Conservation (phyloP, 2,113 vertebrate species). For the Rutilus rutilus region DNA sequence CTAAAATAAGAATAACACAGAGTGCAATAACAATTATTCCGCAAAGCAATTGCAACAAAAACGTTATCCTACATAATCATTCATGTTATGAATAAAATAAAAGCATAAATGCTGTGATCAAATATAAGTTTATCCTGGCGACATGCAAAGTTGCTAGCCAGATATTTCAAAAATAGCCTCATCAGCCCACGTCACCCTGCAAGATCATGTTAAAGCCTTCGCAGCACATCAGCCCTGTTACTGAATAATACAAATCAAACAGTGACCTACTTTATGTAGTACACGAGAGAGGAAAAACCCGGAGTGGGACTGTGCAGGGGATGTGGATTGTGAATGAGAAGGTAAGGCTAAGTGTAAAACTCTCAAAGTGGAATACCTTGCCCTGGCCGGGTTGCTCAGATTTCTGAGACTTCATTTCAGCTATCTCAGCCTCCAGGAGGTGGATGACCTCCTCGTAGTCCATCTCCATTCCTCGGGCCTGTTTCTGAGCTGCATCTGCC, state of each 20-base stretch:
- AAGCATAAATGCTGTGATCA: neutral
- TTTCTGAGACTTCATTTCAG: conserved; percentile 87
- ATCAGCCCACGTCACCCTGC: conserved; percentile 58
- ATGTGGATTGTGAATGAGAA: conserved; percentile 74
- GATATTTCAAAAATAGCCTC: conserved; percentile 61
- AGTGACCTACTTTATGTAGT: conserved; percentile 86
- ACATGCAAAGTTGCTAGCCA: conserved; percentile 58
- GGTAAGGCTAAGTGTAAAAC: conserved; percentile 16
- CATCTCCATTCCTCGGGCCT: conserved; percentile 90
- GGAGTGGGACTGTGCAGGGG: conserved; percentile 61
- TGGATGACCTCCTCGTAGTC: conserved; percentile 96
- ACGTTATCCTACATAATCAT: neutral
- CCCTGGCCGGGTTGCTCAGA: conserved; percentile 73
- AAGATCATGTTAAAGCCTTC: conserved; percentile 64
- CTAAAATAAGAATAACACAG: neutral
- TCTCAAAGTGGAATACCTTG: conserved; percentile 72
- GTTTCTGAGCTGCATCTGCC: conserved; percentile 87
- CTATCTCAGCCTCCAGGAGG: conserved; percentile 90
- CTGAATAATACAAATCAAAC: conserved; percentile 84
- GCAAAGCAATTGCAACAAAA: neutral
- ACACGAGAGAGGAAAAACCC: conserved; percentile 79
- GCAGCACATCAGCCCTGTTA: conserved; percentile 72
- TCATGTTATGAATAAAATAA: too few species aligned
- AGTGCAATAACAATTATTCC: neutral
- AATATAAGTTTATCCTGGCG: conserved; percentile 31